Evolutionary conservation across 2,888 invertebrate species (phyloP).

Genomic region (Hydriomena furcata): DNA sequence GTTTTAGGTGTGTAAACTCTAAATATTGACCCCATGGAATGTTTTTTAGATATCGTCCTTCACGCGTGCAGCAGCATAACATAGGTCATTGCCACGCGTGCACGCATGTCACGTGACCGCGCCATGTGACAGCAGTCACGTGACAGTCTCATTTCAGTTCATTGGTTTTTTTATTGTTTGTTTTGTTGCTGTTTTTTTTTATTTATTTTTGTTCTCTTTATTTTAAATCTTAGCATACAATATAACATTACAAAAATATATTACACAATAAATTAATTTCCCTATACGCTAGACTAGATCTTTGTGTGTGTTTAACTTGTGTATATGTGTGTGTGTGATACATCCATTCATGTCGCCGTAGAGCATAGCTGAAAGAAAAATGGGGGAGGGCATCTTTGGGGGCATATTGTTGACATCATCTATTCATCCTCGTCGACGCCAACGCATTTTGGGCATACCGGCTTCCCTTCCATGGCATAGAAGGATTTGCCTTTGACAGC

Average conservation of each 20-base stretch:
- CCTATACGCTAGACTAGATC: conserved; percentile 64
- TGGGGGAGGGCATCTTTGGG: conserved; percentile 69
- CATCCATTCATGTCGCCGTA: conserved; percentile 52
- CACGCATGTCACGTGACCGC: conserved; percentile 62
- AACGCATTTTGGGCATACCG: conserved; percentile 96
- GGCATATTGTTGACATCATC: conserved; percentile 70
- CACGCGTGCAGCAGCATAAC: conserved; percentile 46
- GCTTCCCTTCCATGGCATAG: conserved; percentile 98
- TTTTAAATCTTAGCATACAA: conserved; percentile 82
- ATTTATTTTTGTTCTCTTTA: conserved; percentile 79
- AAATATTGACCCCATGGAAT: conserved; percentile 66
- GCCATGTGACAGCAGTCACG: conserved; percentile 41
- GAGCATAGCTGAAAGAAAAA: conserved; percentile 80
- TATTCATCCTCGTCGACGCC: conserved; percentile 94
- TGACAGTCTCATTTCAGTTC: conserved; percentile 39
- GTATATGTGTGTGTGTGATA: conserved; percentile 52
- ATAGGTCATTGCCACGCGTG: conserved; percentile 73
- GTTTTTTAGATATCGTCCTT: conserved; percentile 47
- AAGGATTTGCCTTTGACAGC: conserved; percentile 97
- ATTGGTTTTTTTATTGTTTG: conserved; percentile 47
- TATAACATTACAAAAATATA: conserved; percentile 81
- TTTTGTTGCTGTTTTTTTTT: conserved; percentile 58
- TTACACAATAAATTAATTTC: conserved; percentile 67
- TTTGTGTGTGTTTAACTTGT: conserved; percentile 43
- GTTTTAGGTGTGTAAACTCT: conserved; percentile 8